phyloP scores from a whole-genome alignment of 2,797 vertebrate species.

The Amblyopsis hoosieri region DNA sequence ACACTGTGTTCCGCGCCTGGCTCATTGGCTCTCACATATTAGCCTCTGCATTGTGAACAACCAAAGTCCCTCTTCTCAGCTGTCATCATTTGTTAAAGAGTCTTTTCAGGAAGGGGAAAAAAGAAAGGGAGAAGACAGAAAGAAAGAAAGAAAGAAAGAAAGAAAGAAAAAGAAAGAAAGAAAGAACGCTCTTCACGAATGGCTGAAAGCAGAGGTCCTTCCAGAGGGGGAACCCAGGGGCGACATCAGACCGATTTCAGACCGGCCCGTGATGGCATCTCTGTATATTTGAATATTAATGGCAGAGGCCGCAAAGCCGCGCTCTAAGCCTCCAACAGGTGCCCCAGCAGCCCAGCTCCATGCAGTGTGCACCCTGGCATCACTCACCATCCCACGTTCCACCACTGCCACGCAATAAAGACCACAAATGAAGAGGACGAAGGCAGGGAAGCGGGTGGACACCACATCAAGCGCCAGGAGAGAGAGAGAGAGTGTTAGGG shows the following conservation, averaged over 20 bases:
- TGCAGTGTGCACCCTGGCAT: slow-evolving; percentile 53
- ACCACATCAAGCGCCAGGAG: not conserved
- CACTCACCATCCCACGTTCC: slow-evolving; percentile 57
- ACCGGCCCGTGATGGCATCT: slow-evolving; percentile 86
- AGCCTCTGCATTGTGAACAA: slow-evolving; percentile 78
- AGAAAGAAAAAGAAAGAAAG: slow-evolving; percentile 72
- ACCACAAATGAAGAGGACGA: slow-evolving; percentile 57
- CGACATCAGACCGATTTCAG: slow-evolving; percentile 87
- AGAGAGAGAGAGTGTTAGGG: slow-evolving; percentile 56
- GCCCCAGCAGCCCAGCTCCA: slow-evolving; percentile 61
- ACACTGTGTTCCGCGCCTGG: slow-evolving; percentile 37
- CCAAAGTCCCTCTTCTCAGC: slow-evolving; percentile 80
- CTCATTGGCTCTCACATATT: slow-evolving; percentile 70
- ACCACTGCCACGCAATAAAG: slow-evolving; percentile 45
- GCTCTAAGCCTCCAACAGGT: slow-evolving; percentile 78
- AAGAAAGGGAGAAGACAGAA: slow-evolving; percentile 68
- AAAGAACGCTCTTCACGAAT: slow-evolving; percentile 71
- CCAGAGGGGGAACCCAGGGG: slow-evolving; percentile 77
- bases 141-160: slow-evolving; percentile 68
- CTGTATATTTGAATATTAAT: slow-evolving; percentile 89
- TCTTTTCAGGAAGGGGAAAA: slow-evolving; percentile 75
- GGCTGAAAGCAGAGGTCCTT: slow-evolving; percentile 79
- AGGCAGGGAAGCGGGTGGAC: slow-evolving; percentile 11
- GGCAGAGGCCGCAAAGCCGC: slow-evolving; percentile 69
- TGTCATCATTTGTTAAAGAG: slow-evolving; percentile 88